Evolutionary conservation across 2,797 vertebrate species (phyloP), one percentile per base, ranked within the genome.

Genomic region (Lindbergichthys nudifrons): DNA sequence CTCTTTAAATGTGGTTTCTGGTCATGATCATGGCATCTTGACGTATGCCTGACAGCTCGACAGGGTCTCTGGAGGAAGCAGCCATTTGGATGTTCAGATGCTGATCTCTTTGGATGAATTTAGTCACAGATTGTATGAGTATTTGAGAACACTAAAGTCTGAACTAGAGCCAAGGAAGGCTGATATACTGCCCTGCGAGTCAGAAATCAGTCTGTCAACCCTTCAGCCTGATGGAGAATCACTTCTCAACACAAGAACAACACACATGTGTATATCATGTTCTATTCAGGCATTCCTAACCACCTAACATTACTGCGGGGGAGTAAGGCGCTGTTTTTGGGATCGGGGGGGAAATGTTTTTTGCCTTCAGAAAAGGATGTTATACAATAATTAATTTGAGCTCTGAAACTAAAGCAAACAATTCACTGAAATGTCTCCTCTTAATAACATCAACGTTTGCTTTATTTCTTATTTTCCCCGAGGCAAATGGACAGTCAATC

Each of bases 21-120:
- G 32, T 36, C 8, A 67, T 65, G 36, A 67, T 73, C 16, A 18
- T 42, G 61, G 64, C 47, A 53, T 42, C 32, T 63, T 78, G 72
- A 74, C 53, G 50, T 69, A 18, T 72, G 47, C 45, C 77, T 89
- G 83, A 89, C 81, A 84, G 77, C 63, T 73, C 57, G 65, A 43
- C 19, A 1, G 6, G 63, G 47, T 78, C 75, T 79, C 75, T 70
- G 67, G 54, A 81, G 75, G 51, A 39, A 65, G 67, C 74, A 59
- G 5, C 79, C 74, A 81, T 84, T 81, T 75, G 77, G 73, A 70
- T 5, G 43, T 64, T 79, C 66, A 75, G 78, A 73, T 76, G 65
- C 43, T 71, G 63, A 82, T 88, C 48, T 80, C 46, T 85, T 47
- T 73, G 86, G 73, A 68, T 58, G 53, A 32, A 57, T 67, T 65